phyloP scores from a whole-genome alignment of 2,113 vertebrate species.

The Clarias magur region DNA sequence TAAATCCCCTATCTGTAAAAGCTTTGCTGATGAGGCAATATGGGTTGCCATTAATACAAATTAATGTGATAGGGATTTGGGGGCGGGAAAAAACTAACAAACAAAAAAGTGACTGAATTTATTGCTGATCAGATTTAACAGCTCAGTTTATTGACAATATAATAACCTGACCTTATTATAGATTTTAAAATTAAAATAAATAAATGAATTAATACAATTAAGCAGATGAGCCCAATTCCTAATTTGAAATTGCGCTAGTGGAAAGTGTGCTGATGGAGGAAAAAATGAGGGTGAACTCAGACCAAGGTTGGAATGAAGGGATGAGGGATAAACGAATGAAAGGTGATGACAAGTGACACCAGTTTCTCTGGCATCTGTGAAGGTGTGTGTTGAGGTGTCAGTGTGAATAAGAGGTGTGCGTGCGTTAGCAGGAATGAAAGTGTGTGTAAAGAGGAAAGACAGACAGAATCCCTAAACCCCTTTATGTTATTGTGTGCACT shows the following conservation, averaged over 20 bases:
- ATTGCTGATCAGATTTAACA: neutral
- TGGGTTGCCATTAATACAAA: neutral
- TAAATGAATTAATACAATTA: neutral
- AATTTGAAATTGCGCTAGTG: neutral
- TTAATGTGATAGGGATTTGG: neutral
- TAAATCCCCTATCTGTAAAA: slow-evolving; percentile 5
- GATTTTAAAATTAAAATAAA: neutral
- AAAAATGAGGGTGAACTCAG: neutral
- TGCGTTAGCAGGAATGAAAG: neutral
- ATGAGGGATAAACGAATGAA: slow-evolving; percentile 14
- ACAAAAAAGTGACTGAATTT: neutral
- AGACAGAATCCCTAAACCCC: neutral
- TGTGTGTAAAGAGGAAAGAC: neutral
- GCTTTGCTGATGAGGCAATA: slow-evolving; percentile 10
- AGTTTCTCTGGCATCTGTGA: slow-evolving; percentile 11
- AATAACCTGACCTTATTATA: too few relatives aligned
- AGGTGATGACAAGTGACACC: slow-evolving; percentile 22
- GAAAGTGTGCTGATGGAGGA: neutral
- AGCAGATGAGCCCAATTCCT: neutral
- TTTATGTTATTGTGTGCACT: neutral
- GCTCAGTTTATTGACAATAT: neutral
- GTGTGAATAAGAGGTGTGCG: slow-evolving; percentile 20
- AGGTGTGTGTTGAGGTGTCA: slow-evolving; percentile 25
- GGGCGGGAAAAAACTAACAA: too few relatives aligned
- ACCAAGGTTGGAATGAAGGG: neutral